A percentile compares a stretch with the other conserved stretches of the same genome.
Conservation (phyloP, 1,140 invertebrate genomes). For the Drosophila nigrodunni region DNA sequence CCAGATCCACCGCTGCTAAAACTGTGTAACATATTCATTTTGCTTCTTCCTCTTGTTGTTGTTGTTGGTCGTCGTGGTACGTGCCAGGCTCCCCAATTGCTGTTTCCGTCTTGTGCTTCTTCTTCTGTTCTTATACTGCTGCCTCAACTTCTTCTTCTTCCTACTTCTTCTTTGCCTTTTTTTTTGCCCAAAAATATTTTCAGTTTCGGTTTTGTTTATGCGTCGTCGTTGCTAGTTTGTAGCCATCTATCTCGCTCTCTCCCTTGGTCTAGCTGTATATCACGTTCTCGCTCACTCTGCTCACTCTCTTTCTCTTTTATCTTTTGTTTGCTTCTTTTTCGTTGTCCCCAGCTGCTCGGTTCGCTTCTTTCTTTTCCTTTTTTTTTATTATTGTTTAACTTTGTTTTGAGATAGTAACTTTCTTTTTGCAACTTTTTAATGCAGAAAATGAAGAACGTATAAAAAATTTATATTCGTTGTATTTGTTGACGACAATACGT, state of each 20-base stretch:
- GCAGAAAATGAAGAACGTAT: slow-evolving; percentile 27
- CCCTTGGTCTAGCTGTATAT: background rate
- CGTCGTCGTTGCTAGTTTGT: slow-evolving; percentile 34
- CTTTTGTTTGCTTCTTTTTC: slow-evolving; percentile 2
- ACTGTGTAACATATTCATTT: slow-evolving; percentile 83
- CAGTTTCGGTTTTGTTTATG: slow-evolving; percentile 54
- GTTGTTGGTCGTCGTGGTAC: slow-evolving; percentile 8
- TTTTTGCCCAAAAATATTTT: slow-evolving; percentile 64
- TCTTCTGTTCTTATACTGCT: background rate
- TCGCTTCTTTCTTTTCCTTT: background rate
- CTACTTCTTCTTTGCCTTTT: slow-evolving; percentile 5
- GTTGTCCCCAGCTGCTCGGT: slow-evolving; percentile 22
- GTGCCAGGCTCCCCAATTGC: slow-evolving; percentile 30
- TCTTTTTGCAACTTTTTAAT: background rate
- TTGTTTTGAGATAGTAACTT: slow-evolving; percentile 16
- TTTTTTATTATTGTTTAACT: slow-evolving; percentile 3
- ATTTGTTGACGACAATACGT: slow-evolving; percentile 23
- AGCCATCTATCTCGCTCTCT: slow-evolving; percentile 3
- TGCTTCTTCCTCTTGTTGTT: slow-evolving; percentile 4
- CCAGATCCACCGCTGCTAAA: slow-evolving; percentile 71
- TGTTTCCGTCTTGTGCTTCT: slow-evolving; percentile 8
- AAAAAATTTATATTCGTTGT: slow-evolving; percentile 50
- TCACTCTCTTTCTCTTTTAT: slow-evolving; percentile 3
- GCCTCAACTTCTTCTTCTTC: background rate
- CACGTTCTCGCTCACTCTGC: background rate